Evolutionary conservation across 2,113 vertebrate species (phyloP).

Genomic region (Tetraodon nigroviridis): DNA sequence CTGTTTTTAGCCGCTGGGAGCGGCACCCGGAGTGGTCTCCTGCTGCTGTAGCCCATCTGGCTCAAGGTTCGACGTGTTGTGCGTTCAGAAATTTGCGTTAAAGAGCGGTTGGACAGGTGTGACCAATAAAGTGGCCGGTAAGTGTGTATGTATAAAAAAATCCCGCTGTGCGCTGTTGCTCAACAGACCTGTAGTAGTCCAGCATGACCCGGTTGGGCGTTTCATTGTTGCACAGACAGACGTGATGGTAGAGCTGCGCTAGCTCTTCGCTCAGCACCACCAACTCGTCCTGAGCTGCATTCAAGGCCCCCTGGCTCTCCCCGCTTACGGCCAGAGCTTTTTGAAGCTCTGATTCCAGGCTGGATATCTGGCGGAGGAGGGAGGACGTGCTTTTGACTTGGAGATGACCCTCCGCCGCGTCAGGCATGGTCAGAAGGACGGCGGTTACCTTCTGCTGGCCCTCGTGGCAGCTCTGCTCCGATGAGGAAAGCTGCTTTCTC

Average conservation of each 20-base stretch:
- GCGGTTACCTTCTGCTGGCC: slow-evolving; percentile 77
- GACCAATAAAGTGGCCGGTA: too few relatives aligned
- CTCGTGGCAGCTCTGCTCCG: slow-evolving; percentile 82
- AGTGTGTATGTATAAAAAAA: too few relatives aligned
- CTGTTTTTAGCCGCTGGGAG: too few relatives aligned
- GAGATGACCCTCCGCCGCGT: not conserved
- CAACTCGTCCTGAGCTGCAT: slow-evolving; percentile 89
- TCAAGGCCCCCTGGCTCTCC: slow-evolving; percentile 85
- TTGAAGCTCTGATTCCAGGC: slow-evolving; percentile 83
- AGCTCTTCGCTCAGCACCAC: slow-evolving; percentile 93
- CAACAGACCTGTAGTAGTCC: slow-evolving; percentile 84
- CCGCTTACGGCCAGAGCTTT: slow-evolving; percentile 74
- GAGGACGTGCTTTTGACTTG: not conserved
- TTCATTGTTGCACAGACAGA: slow-evolving; percentile 97
- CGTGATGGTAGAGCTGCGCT: slow-evolving; percentile 95
- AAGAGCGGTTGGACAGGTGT: too few relatives aligned
- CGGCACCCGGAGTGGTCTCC: too few relatives aligned
- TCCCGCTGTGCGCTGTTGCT: too few relatives aligned
- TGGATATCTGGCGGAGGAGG: slow-evolving; percentile 27
- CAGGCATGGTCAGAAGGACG: not conserved
- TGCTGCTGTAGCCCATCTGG: too few relatives aligned
- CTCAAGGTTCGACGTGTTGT: too few relatives aligned
- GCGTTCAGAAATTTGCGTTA: too few relatives aligned
- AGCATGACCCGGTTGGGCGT: slow-evolving; percentile 95
- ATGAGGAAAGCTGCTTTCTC: slow-evolving; percentile 77